These are phyloP conservation scores for Tineola bisselliella DNA, from an alignment of 2,888 invertebrate species.

Conservation along the genomic window DNA sequence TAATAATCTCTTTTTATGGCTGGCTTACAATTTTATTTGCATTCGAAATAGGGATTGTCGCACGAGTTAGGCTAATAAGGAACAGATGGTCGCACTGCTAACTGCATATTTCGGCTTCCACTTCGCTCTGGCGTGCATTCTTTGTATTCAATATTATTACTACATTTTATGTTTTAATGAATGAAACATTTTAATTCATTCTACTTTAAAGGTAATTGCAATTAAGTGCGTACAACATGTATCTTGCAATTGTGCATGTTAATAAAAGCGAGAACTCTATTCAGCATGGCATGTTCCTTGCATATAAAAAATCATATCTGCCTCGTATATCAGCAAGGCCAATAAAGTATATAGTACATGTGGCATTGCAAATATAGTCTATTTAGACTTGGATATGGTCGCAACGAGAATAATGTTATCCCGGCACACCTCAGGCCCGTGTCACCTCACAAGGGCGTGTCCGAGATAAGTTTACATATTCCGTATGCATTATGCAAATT, in stretches of 20 bases:
- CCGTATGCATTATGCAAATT: constrained; percentile 66
- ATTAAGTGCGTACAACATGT: not conserved
- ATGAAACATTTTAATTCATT: not conserved
- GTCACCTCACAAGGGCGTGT: constrained; percentile 61
- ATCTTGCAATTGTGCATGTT: not conserved
- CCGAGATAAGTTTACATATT: constrained; percentile 64
- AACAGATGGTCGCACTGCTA: constrained; percentile 38
- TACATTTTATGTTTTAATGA: not conserved
- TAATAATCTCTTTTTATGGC: constrained; percentile 61
- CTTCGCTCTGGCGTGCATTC: not conserved
- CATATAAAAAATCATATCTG: constrained; percentile 29
- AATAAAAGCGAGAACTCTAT: not conserved
- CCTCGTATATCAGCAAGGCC: constrained; percentile 25
- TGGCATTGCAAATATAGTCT: constrained; percentile 54
- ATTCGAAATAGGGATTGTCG: constrained; percentile 52
- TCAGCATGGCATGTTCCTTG: constrained; percentile 1
- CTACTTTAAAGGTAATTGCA: not conserved
- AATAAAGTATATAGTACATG: constrained; percentile 40
- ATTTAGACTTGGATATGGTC: constrained; percentile 58
- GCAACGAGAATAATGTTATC: constrained; percentile 60
- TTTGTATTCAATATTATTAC: not conserved
- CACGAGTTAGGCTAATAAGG: constrained; percentile 61
- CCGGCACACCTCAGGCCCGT: constrained; percentile 54
- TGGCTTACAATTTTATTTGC: constrained; percentile 58
- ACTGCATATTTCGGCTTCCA: constrained; percentile 2